Percentiles rank a stretch among this genome's conserved stretches.
phyloP scores from a whole-genome alignment of 1,140 invertebrate species.

The Macrobrachium nipponense region DNA sequence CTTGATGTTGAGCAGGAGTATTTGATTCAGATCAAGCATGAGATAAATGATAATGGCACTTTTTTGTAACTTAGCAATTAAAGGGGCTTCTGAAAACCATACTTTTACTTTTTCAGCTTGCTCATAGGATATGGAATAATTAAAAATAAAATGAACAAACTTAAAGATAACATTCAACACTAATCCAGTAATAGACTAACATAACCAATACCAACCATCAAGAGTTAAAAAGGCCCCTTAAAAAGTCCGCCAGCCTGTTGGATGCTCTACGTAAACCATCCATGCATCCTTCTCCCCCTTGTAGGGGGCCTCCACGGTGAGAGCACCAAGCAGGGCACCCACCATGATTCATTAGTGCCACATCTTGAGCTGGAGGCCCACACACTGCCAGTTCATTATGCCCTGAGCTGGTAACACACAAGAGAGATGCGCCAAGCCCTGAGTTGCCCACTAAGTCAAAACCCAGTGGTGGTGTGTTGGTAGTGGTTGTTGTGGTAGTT shows the following conservation, averaged over 20 bases:
- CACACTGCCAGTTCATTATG: conserved; percentile 58
- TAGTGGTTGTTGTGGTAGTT: conserved; percentile 55
- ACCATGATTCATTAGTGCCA: conserved; percentile 52
- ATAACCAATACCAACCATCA: conserved; percentile 60
- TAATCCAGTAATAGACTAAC: conserved; percentile 54
- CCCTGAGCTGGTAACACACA: conserved; percentile 60
- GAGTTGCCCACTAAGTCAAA: conserved; percentile 57
- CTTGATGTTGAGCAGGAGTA: conserved; percentile 56
- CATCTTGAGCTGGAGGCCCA: conserved; percentile 48
- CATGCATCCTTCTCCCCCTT: conserved; percentile 53
- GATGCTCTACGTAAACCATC: conserved; percentile 55
- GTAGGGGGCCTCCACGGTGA: conserved; percentile 25
- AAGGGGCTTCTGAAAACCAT: not conserved
- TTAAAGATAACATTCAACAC: conserved; percentile 53
- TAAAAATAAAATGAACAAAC: conserved; percentile 12
- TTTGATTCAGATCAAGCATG: conserved; percentile 56
- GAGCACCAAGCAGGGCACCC: conserved; percentile 55
- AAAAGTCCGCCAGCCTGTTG: conserved; percentile 58
- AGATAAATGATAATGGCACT: conserved; percentile 46
- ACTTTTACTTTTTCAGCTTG: too few relatives aligned
- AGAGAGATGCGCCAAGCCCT: conserved; percentile 59
- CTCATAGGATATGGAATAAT: too few relatives aligned
- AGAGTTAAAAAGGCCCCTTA: conserved; percentile 61
- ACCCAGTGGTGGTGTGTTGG: conserved; percentile 58
- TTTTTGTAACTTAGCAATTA: conserved; percentile 39